Evolutionary conservation across 2,797 vertebrate species (phyloP).

Genomic region (Lacerta viridis): DNA sequence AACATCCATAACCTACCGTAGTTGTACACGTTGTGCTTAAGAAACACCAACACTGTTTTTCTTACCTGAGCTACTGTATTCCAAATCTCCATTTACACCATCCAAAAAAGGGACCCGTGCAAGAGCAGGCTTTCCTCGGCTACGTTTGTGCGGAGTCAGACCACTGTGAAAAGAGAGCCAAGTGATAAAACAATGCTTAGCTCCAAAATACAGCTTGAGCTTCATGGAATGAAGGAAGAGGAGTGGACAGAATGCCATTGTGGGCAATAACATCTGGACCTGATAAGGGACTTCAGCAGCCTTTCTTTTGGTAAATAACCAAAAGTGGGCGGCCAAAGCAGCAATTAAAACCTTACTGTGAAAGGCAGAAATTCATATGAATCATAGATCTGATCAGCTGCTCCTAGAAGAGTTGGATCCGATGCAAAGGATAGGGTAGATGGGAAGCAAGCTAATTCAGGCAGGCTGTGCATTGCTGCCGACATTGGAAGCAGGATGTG

Average conservation of each 20-base stretch:
- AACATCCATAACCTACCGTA: neutral
- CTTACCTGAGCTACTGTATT: conserved; percentile 87
- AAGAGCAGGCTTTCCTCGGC: conserved; percentile 94
- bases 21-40: neutral
- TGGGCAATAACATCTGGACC: neutral
- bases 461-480: neutral
- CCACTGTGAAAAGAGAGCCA: conserved; percentile 70
- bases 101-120: conserved; percentile 91
- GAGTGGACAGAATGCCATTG: neutral
- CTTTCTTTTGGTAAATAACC: neutral
- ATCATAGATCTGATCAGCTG: neutral
- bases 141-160: conserved; percentile 89
- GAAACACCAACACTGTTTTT: neutral
- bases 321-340: neutral
- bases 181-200: neutral
- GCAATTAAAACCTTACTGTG: neutral
- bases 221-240: neutral
- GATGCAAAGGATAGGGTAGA: neutral
- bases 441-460: neutral
- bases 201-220: neutral
- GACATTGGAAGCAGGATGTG: neutral
- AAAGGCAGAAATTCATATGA: neutral
- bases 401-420: neutral
- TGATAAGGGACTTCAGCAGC: neutral
- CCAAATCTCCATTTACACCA: conserved; percentile 89